phyloP scores from a whole-genome alignment of 2,797 vertebrate genomes.

The Vespertilio murinus region DNA sequence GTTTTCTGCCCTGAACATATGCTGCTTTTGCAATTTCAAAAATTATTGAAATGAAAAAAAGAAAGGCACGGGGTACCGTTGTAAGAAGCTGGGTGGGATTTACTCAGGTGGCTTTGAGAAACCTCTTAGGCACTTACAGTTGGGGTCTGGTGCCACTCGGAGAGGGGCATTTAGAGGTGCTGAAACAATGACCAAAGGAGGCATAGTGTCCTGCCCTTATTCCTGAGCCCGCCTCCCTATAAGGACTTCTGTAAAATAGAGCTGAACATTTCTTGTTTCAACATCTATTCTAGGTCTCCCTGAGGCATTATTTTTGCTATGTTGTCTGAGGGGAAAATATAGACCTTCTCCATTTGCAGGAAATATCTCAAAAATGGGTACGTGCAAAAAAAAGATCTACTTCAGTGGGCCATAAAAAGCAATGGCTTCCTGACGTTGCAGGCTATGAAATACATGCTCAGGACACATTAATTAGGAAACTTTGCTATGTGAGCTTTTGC shows the following conservation, averaged over 20 bases:
- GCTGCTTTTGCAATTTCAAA: constrained; percentile 47
- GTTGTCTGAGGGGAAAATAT: background rate
- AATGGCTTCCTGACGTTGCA: background rate
- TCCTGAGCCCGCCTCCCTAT: background rate
- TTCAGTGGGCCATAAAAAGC: background rate
- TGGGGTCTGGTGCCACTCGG: background rate
- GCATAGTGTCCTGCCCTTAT: background rate
- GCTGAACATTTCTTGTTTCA: background rate
- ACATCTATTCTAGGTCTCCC: background rate
- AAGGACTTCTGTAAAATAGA: background rate
- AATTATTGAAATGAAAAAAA: background rate
- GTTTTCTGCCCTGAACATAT: constrained; percentile 1
- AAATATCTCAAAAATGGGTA: background rate
- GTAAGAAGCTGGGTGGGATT: background rate
- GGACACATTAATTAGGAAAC: background rate
- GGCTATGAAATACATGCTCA: background rate
- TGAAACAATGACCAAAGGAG: background rate
- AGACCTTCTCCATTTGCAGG: background rate
- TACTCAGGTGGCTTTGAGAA: background rate
- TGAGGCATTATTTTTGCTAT: background rate
- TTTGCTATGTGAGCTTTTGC: constrained; percentile 6
- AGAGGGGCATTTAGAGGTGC: background rate
- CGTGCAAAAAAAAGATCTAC: background rate
- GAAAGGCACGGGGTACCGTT: background rate
- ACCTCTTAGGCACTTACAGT: background rate